Base-by-base conservation (phyloP, 2,113 vertebrate genomes). In the Pollimyrus isidori region DNA sequence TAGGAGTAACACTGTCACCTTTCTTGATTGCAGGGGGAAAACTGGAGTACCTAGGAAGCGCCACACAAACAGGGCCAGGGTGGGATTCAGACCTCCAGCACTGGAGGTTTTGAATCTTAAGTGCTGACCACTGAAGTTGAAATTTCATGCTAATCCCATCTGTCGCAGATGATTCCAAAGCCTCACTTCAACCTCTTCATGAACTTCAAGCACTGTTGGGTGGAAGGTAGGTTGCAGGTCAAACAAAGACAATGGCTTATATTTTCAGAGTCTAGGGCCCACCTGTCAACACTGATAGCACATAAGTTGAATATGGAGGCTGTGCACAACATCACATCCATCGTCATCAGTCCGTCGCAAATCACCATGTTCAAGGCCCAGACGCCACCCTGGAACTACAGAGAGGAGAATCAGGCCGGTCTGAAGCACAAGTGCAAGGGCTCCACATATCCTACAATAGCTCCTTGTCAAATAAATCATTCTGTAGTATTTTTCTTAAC, bases 251-350 rank as follows among this genome's bases (percentile, higher is more conserved):
- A 84, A 23, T n/a, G 45, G 82, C 82, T 85, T 46, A 49, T 49
- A 23, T 21, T 62, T 42, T 35, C 7, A 26, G 50, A 11, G 39
- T 23, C 17, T 39, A 49, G 30, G 2, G 76, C 92, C 3, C 89
- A 96, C 95, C 98, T 96, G 95, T 99, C 98, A 90, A 98, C 95
- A 1, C 98, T 97, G 96, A 99, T 98, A 87, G 97, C 97, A 82
- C 98, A 99, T 35, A 99, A 95, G 94, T 98, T 98, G 95, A 98
- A 97, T 93, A 99, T 99, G 65, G 98, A 99, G 23, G 98, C 97
- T 0, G 98, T 98, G 94, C 98, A 98, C 86, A 98, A 95, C 98
- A 98, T 97, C 92, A 98, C 98, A 0, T 99, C 98, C 97, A 98
- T 97, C 90, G 97, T 96, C 98, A 98, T 97, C 91, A 99, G 95